Base-by-base conservation (phyloP, 2,888 invertebrate genomes). In the Parnassius orleans region DNA sequence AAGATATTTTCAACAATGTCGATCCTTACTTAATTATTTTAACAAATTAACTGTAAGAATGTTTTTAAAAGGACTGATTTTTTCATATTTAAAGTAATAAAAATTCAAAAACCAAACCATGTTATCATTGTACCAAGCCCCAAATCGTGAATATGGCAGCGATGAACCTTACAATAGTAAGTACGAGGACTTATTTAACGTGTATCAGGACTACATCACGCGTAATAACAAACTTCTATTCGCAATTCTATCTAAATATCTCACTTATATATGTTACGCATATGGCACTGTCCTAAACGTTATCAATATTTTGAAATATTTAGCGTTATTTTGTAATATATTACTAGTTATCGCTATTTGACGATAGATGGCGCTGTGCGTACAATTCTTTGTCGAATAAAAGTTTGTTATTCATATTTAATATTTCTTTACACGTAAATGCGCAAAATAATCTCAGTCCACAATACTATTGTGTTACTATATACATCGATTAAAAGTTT, bases 361-460 rank as follows among this genome's bases (percentile, higher is more conserved):
- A 57, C 70, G 71, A 71, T 65, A 85, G 84, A 82, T 86, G 81
- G 77, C 84, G 79, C 67, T 72, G 58, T 69, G 33, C 3, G 7
- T 9, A 63, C 11, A 57, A 83, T 81, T 51, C 63, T 64, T 62
- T 66, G 55, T 64, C 60, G 57, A 62, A 53, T 48, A 57, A 33
- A 55, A 56, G 52, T 10, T 43, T n/a, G n/a, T 53, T 57, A 57
- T 60, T 57, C 50, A 53, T 61, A 54, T 64, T 67, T 64, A 54
- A 33, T 33, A 33, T 63, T 63, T 67, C 68, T 65, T 65, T 65
- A 63, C 61, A 69, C 66, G 53, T 87, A 87, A 87, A 88, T 86
- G 86, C 86, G 86, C 75, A 84, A 81, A 82, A 85, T 87, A 90
- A 89, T 89, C 87, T 89, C 89, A 86, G 85, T 87, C 81, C 83